phyloP scores from a whole-genome alignment of 2,888 invertebrate species.

The Epirrita christyi region DNA sequence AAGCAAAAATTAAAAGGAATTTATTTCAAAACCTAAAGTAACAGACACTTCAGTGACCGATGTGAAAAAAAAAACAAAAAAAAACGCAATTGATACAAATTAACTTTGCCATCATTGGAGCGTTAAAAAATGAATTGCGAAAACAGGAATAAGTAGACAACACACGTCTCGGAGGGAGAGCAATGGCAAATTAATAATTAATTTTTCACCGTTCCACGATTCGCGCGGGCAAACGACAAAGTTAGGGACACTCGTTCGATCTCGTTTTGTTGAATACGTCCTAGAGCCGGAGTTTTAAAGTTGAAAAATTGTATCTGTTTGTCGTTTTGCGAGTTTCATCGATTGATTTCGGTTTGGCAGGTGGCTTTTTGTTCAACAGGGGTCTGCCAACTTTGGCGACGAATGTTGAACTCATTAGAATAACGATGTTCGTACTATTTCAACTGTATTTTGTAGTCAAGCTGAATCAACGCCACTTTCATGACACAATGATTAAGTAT shows the following conservation, averaged over 20 bases:
- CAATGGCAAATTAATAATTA: slow-evolving; percentile 80
- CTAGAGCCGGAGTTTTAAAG: slow-evolving; percentile 72
- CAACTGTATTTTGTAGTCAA: too few relatives aligned
- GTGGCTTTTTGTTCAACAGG: slow-evolving; percentile 21
- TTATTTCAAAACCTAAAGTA: slow-evolving; percentile 15
- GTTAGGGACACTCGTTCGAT: slow-evolving; percentile 68
- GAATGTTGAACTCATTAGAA: slow-evolving; percentile 15
- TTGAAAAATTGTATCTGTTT: slow-evolving; percentile 67
- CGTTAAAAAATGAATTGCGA: slow-evolving; percentile 62
- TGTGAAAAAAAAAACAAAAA: slow-evolving; percentile 29
- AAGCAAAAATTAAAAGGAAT: not conserved
- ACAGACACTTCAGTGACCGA: slow-evolving; percentile 33
- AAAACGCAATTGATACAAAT: slow-evolving; percentile 65
- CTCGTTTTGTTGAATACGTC: slow-evolving; percentile 71
- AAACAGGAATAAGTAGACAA: slow-evolving; percentile 63
- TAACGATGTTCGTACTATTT: not conserved
- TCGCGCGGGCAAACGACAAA: slow-evolving; percentile 65
- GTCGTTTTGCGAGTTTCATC: slow-evolving; percentile 44
- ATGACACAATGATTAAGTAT: too few relatives aligned
- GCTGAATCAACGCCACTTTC: too few relatives aligned
- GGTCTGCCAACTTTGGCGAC: slow-evolving; percentile 23
- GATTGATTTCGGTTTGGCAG: slow-evolving; percentile 40
- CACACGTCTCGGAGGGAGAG: slow-evolving; percentile 63
- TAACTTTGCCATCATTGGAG: slow-evolving; percentile 65
- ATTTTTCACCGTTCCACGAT: slow-evolving; percentile 74